Conservation (phyloP, 2,113 vertebrate species). For the Anhinga rufa region DNA sequence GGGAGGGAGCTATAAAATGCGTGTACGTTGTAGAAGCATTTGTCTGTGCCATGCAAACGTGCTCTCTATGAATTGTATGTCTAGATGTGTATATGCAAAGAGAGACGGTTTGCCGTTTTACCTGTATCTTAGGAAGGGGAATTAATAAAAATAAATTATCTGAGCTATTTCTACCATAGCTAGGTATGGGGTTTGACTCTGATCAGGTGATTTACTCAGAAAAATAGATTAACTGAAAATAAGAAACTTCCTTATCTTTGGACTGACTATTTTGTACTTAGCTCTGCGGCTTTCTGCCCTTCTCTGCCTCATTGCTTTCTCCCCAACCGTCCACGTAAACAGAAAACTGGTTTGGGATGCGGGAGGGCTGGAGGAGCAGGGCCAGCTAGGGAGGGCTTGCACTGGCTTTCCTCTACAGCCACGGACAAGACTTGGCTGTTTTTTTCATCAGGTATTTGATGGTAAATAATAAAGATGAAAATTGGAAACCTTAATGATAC, state of each 20-base stretch:
- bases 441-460: background rate
- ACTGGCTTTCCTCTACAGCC: background rate
- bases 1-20: background rate
- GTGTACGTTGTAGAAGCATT: background rate
- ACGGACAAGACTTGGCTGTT: background rate
- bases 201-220: background rate
- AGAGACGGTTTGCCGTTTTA: background rate
- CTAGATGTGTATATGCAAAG: rapidly evolving
- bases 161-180: background rate
- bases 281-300: background rate
- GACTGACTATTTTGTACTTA: background rate
- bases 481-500: background rate
- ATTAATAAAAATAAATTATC: background rate
- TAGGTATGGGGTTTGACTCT: background rate
- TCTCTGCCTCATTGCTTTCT: background rate
- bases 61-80: background rate
- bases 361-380: background rate
- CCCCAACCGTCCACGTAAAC: rapidly evolving
- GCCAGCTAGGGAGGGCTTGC: background rate
- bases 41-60: background rate
- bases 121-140: background rate
- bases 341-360: background rate
- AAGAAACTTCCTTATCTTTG: background rate
- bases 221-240: background rate
- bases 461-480: background rate